A percentile compares a stretch with the other conserved stretches of the same genome.
Evolutionary conservation across 2,797 vertebrate species (phyloP).

Genomic region (Phalloptychus januarius): DNA sequence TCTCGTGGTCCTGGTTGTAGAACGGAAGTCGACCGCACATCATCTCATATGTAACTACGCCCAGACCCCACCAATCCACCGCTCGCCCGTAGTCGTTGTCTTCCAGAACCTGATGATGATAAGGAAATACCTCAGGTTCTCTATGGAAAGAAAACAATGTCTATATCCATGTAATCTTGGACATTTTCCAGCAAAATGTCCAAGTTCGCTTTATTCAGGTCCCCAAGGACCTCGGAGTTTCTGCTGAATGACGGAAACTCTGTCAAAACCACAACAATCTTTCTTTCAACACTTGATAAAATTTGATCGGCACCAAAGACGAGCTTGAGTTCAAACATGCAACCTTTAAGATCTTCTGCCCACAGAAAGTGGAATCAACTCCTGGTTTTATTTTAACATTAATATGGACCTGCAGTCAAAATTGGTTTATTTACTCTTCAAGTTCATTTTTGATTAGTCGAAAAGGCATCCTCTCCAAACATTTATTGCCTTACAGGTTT

Average conservation of each 20-base stretch:
- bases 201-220: not conserved
- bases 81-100: conserved; percentile 96
- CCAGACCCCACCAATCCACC: conserved; percentile 98
- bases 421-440: too few relatives aligned
- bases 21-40: conserved; percentile 97
- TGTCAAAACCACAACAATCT: not conserved
- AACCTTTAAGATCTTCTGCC: not conserved
- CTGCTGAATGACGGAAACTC: not conserved
- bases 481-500: too few relatives aligned
- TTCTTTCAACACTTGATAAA: not conserved
- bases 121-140: rapidly evolving
- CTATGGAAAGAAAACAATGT: not conserved
- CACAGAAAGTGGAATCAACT: not conserved
- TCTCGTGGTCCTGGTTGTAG: conserved; percentile 98
- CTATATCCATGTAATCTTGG: not conserved
- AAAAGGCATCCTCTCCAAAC: too few relatives aligned
- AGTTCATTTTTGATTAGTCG: too few relatives aligned
- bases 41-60: conserved; percentile 98
- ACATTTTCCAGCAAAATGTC: not conserved
- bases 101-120: conserved; percentile 86
- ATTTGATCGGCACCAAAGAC: not conserved
- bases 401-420: too few relatives aligned
- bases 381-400: too few relatives aligned
- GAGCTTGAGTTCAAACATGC: not conserved
- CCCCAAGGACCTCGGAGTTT: not conserved